A percentile compares a stretch with the other conserved stretches of the same genome.
These are phyloP conservation scores for Dicerorhinus sumatrensis DNA, from an alignment of 2,113 vertebrate genomes.

Conservation along the genomic window DNA sequence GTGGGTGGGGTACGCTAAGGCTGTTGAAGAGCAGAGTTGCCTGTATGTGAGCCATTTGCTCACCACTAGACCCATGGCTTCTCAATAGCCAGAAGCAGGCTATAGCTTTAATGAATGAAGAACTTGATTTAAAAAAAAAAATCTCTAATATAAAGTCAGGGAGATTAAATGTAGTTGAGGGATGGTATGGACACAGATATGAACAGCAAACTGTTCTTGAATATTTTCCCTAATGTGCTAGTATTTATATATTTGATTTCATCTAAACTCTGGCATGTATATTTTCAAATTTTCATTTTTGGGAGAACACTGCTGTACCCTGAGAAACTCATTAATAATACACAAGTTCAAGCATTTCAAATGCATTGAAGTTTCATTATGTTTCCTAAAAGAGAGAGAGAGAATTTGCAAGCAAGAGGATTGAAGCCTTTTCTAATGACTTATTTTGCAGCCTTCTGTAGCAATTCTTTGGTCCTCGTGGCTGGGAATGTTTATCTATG, in stretches of 20 bases:
- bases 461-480: neutral
- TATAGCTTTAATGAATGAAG: neutral
- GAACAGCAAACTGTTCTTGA: slow-evolving; percentile 28
- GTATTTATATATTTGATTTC: slow-evolving; percentile 51
- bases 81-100: neutral
- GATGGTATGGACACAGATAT: neutral
- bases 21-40: neutral
- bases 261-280: neutral
- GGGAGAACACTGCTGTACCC: neutral
- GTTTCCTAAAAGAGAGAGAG: neutral
- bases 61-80: neutral
- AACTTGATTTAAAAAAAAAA: neutral
- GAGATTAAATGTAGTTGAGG: neutral
- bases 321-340: slow-evolving; percentile 51
- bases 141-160: slow-evolving; percentile 23
- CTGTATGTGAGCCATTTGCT: neutral
- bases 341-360: slow-evolving; percentile 13
- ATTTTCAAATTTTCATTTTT: slow-evolving; percentile 50
- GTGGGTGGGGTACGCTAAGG: neutral
- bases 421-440: slow-evolving; percentile 17
- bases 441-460: neutral
- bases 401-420: neutral
- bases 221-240: neutral
- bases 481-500: slow-evolving; percentile 44
- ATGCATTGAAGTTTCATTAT: slow-evolving; percentile 35